Base-by-base conservation (phyloP, 2,113 vertebrate species). In the Coturnix japonica region DNA sequence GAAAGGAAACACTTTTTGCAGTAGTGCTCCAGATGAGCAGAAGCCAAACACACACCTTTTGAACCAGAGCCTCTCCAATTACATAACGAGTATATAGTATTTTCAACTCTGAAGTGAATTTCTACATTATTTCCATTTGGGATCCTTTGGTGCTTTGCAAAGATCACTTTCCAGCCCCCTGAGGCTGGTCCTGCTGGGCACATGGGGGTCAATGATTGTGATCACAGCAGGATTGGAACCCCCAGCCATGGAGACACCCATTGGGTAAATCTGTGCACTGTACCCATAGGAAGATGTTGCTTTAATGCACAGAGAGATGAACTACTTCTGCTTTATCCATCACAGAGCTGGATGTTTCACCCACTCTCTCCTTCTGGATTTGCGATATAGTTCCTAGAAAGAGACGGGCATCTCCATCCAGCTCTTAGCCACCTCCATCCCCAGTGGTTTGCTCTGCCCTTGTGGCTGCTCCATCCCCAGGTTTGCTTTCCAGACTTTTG, bases 341-440 rank as follows among this genome's bases (percentile, higher is more conserved):
- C 37, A n/a, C 19, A 21, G 60, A 67, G 54, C n/a, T 57, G 69
- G 31, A 31, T 21, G 54, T 14, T 9, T 87, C 53, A 53, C 4
- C 59, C 16, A n/a, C 0, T 0, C 13, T 21, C 7, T 12, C 19
- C 31, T n/a, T 37, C 41, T 56, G 46, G 25, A 7, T 53, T 77
- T 14, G 7, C 37, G 46, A 23, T 13, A 18, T 2, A 31, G 15
- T 10, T 22, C 22, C 59, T 67, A 25, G 17, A 20, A 87, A 53
- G 30, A 69, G 22, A 33, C 5, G 0, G 0, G n/a, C 12, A 21
- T 7, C 64, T 72, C 44, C 37, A 0, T 21, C 28, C 9, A 2
- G 71, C 75, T 37, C 59, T 83, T 25, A 41, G 67, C 57, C 11
- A 28, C 64, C 18, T 46, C 3, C 5, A 46, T 35, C 59, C 33